Base-by-base conservation (phyloP, 1,140 invertebrate genomes). In the Berghia stephanieae region DNA sequence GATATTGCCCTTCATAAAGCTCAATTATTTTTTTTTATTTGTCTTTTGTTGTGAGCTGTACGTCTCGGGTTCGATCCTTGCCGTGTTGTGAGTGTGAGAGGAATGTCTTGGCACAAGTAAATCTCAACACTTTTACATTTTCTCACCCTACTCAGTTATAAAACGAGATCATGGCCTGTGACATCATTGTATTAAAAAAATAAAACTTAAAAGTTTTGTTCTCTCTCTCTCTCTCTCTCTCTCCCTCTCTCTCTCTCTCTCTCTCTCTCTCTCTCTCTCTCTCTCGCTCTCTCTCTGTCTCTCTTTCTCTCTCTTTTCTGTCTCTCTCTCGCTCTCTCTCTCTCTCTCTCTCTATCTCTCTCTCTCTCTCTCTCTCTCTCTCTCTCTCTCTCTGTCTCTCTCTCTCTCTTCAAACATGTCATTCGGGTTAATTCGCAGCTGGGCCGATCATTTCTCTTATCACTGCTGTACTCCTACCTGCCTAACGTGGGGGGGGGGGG, bases 321-420 rank as follows among this genome's bases (percentile, higher is more conserved):
- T 40, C 63, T 40, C 38, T 67, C 38, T 67, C 24, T 67, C 42
- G 16, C 42, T 67, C 36, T 40, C 63, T 6, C 38, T 67, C 36
- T 67, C 63, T 27, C 38, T n/a, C 21, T 67, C 63, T 6, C 43
- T 69, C 42, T 77, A 34, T 69, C 8, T 77, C 44, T 68, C n/a
- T 69, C 66, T 77, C 4, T 77, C 63, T 77, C 10, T 76, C 44
- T 77, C 31, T 77, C 40, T 73, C n/a, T 34, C 38, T 72, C 38
- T 73, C 71, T 73, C 71, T 73, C 44, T 73, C 44, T 73, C 49
- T 73, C 71, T 73, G 27, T 49, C 71, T 52, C 36, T 73, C 49
- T 73, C 36, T 73, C 71, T 73, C 43, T 72, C 24, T 73, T 34
- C 13, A 34, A 13, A n/a, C 4, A 3, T 34, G 44, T 5, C 24